A percentile compares a stretch with the other conserved stretches of the same genome.
Conservation (phyloP, 2,113 vertebrate genomes). For the Formicarius rufipectus region DNA sequence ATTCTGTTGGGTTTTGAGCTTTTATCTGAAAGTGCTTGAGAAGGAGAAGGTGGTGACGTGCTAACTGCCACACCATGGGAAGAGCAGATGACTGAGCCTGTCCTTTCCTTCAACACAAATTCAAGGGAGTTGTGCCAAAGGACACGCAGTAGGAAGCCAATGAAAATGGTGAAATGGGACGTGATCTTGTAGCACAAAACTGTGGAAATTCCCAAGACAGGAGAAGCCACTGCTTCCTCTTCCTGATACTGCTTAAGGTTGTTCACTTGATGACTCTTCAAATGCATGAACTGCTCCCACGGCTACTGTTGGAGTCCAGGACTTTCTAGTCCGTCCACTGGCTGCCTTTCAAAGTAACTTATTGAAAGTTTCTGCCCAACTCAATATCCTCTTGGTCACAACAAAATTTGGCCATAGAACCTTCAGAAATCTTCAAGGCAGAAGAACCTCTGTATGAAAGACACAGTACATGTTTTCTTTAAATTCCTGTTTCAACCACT, state of each 20-base stretch:
- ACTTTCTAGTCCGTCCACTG: background rate
- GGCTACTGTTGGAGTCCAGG: background rate
- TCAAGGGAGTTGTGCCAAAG: fast-evolving
- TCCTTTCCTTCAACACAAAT: background rate
- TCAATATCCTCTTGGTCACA: background rate
- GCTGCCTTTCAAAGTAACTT: background rate
- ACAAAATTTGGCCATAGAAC: background rate
- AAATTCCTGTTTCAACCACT: background rate
- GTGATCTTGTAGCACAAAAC: background rate
- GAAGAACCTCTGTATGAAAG: background rate
- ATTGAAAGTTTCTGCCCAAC: background rate
- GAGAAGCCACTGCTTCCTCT: background rate
- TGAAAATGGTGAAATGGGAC: background rate
- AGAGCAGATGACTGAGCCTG: background rate
- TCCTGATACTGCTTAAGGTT: background rate
- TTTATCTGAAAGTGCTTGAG: background rate
- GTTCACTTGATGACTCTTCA: background rate
- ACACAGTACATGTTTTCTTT: background rate
- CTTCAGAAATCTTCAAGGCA: background rate
- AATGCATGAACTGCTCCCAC: background rate
- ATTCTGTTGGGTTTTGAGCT: background rate
- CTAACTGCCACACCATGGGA: background rate
- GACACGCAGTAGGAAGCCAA: background rate
- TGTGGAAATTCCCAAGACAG: background rate
- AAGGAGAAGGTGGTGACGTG: background rate